Base-by-base conservation (phyloP, 2,888 invertebrate genomes). In the Holacanthella duospinosa region DNA sequence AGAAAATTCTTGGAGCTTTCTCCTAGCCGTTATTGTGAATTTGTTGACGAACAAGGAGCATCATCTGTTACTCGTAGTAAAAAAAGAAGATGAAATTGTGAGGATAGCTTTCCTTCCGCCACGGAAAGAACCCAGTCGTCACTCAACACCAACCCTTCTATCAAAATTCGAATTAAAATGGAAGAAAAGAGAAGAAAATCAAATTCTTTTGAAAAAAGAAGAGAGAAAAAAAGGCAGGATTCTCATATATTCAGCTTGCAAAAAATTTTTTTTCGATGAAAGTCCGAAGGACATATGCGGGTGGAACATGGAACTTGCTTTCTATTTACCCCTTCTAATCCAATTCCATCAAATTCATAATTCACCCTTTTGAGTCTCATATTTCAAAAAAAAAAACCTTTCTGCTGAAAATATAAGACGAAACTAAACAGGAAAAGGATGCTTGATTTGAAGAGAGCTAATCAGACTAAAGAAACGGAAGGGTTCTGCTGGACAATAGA, bases 21-120 rank as follows among this genome's bases (percentile, higher is more conserved):
- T 4, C 48, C n/a, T n/a, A n/a, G n/a, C n/a, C n/a, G n/a, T 36
- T 36, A 48, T 48, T 48, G 48, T 48, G 48, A 48, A 48, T 48
- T 48, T 48, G 48, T 48, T 48, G 48, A 48, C 48, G 48, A 21
- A 48, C 16, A 21, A 48, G 21, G 48, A 16, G 9, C 36, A 16
- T 36, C 36, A 36, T 12, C 16, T 6, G 36, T 6, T 36, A 16
- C n/a, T n/a, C n/a, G n/a, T n/a, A n/a, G n/a, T n/a, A n/a, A n/a
- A n/a, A n/a, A 36, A 36, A 36, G 36, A 36, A 12, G 36, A 36
- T 6, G 16, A 36, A 36, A 36, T 36, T 36, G 6, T 36, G 6
- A 16, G 36, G 16, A 36, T 36, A 36, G 36, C 9, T 36, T 36
- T 36, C 16, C 16, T 36, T 36, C 16, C 36, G 9, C 16, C 36